These are phyloP conservation scores for Atrichornis clamosus DNA, from an alignment of 2,113 vertebrate species.

Conservation along the genomic window DNA sequence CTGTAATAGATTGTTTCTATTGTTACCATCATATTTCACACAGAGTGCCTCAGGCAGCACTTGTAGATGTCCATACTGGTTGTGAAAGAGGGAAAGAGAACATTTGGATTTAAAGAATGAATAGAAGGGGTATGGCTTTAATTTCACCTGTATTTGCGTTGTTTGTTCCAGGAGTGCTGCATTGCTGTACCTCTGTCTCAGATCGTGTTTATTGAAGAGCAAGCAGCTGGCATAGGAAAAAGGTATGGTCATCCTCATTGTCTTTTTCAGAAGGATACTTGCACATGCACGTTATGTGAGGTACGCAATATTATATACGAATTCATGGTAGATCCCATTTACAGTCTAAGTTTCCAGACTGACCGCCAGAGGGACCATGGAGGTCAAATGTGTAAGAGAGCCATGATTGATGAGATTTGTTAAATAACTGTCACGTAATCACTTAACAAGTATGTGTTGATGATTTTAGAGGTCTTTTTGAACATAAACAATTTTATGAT, in stretches of 20 bases:
- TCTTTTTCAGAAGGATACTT: neutral
- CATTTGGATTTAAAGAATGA: neutral
- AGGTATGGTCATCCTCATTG: slow-evolving; percentile 72
- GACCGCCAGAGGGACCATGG: neutral
- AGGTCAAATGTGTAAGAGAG: neutral
- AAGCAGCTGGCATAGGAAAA: slow-evolving; percentile 94
- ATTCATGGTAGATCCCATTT: neutral
- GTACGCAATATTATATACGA: neutral
- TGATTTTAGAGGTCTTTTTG: neutral
- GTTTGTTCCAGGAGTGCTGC: slow-evolving; percentile 85
- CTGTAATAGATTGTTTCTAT: neutral
- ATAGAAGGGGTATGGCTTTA: neutral
- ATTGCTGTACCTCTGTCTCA: slow-evolving; percentile 89
- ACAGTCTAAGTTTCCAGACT: neutral
- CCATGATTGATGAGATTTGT: neutral
- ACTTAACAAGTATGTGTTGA: neutral
- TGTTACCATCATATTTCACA: neutral
- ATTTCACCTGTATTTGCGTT: neutral
- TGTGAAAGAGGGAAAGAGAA: neutral
- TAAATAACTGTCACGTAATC: neutral
- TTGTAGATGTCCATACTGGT: neutral
- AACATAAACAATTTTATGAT: neutral
- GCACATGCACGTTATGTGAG: neutral
- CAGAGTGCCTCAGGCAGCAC: neutral
- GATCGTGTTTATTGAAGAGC: slow-evolving; percentile 92